phyloP scores from a whole-genome alignment of 2,797 vertebrate species.

The Gephyroberyx darwinii region DNA sequence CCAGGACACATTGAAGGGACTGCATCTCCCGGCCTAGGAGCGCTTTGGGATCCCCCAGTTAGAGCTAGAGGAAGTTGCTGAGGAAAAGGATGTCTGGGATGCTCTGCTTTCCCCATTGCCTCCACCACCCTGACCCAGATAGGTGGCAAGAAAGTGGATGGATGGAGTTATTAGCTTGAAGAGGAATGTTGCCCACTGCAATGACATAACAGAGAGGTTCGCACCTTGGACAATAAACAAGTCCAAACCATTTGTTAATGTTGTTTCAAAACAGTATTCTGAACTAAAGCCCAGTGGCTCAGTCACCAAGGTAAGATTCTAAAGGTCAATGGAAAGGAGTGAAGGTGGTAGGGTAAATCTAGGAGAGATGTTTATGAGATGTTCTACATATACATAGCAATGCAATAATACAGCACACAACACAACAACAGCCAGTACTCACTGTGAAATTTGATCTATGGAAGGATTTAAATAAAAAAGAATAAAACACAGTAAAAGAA shows the following conservation, averaged over 20 bases:
- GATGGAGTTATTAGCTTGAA: neutral
- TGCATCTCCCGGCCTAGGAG: too few relatives aligned
- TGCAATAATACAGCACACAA: slow-evolving; percentile 31
- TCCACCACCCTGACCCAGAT: too few relatives aligned
- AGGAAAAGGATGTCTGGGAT: too few relatives aligned
- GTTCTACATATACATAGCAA: slow-evolving; percentile 18
- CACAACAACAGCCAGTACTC: slow-evolving; percentile 65
- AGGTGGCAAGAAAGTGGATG: too few relatives aligned
- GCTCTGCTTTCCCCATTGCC: too few relatives aligned
- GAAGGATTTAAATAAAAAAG: slow-evolving; percentile 52
- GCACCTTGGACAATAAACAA: neutral
- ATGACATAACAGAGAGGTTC: neutral
- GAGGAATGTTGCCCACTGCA: neutral
- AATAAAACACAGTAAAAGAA: slow-evolving; percentile 38
- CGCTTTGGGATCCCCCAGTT: too few relatives aligned
- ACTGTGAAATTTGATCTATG: slow-evolving; percentile 81
- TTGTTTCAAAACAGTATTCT: neutral
- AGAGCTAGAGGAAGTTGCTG: too few relatives aligned
- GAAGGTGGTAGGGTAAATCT: neutral
- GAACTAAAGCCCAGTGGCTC: neutral
- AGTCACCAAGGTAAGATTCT: slow-evolving; percentile 12
- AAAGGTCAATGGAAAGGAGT: neutral
- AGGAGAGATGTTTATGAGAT: neutral
- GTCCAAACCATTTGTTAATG: neutral
- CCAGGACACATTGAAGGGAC: too few relatives aligned